Percentiles rank a stretch among this genome's conserved stretches.
phyloP scores from a whole-genome alignment of 2,888 invertebrate genomes.

The Pherbina coryleti region DNA sequence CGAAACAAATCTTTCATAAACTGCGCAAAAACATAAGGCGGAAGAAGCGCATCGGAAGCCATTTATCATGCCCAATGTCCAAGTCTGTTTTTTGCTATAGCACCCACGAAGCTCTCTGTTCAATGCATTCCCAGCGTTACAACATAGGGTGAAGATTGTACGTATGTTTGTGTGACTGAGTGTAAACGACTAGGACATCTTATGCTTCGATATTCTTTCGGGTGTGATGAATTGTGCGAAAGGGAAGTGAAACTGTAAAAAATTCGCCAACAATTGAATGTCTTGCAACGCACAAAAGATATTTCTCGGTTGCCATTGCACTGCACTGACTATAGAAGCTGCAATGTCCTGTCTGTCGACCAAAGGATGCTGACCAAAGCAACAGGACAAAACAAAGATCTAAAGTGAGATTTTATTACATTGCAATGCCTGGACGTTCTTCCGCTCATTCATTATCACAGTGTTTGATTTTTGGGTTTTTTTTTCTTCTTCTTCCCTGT shows the following conservation, averaged over 20 bases:
- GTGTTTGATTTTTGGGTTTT: constrained; percentile 34
- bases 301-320: neutral
- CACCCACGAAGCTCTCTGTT: neutral
- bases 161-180: neutral
- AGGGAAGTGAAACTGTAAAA: constrained; percentile 31
- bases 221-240: neutral
- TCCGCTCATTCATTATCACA: constrained; percentile 41
- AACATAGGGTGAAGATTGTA: neutral
- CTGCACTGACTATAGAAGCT: neutral
- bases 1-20: neutral
- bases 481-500: neutral
- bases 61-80: constrained; percentile 53
- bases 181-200: neutral
- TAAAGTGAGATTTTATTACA: constrained; percentile 35
- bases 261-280: constrained; percentile 36
- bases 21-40: constrained; percentile 37
- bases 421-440: constrained; percentile 25
- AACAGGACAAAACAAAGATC: constrained; percentile 27
- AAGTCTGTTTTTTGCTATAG: constrained; percentile 29
- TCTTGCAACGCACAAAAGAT: constrained; percentile 7
- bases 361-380: constrained; percentile 12
- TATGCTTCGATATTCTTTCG: neutral
- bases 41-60: constrained; percentile 50
- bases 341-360: constrained; percentile 8
- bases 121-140: neutral